Evolutionary conservation across 2,888 invertebrate genomes (phyloP), one percentile per base, ranked within the genome.

Genomic region (Cylloceria caligata): DNA sequence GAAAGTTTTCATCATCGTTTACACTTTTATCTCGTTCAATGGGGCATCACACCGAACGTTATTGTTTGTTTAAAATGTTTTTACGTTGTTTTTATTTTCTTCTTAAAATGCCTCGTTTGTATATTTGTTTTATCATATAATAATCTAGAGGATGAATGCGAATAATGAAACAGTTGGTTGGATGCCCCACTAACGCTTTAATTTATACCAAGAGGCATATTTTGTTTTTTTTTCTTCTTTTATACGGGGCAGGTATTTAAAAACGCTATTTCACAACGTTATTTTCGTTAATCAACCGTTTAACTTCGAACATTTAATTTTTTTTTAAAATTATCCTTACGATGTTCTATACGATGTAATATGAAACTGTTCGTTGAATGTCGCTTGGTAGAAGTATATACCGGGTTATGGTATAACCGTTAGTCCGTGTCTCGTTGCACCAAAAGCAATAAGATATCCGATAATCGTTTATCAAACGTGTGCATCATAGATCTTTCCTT

Each of bases 1-100:
- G 89, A 91, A 91, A 91, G 88, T 90, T 84, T 84, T 88, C 85
- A 86, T 87, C 86, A 87, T 87, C 81, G 83, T 89, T 90, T 89
- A 88, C 87, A 88, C 79, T 87, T 89, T 88, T 87, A 87, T 88
- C n/a, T n/a, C 84, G 87, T 87, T 88, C 87, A 88, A 84, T 86
- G 88, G 86, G 86, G 87, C 87, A 88, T 88, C 87, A 88, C 73
- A 88, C 83, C 78, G 81, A 83, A n/a, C n/a, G n/a, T 83, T 81
- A 75, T 76, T 79, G 39, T 47, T 30, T 27, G 52, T 74, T 81
- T 69, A 65, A 47, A 7, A 6, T 84, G 77, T 72, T 81, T 64
- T 74, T 57, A 13, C 11, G 9, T 84, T 81, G 75, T 75, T 83
- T 83, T 65, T 77, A 1, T 71, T 64, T 60, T 39, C 16, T 80